Conservation (phyloP, 30 jellyfish, hydroid and myxozoan genomes). For the Rhopilema esculentum region DNA sequence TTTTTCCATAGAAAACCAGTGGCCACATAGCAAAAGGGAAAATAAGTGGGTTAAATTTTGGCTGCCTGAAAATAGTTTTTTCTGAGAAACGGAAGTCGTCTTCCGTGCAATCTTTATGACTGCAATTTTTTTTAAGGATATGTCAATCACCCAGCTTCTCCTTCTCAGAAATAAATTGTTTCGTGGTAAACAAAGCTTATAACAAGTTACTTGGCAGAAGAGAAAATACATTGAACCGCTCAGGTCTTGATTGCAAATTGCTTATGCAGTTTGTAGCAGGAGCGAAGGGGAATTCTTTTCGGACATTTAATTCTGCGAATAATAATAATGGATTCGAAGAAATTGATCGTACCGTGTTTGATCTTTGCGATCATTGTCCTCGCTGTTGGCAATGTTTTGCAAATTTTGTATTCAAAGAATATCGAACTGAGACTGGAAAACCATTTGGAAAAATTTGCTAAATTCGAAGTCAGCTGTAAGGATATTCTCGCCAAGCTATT, state of each 20-base stretch:
- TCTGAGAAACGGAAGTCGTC: no score
- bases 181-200: not conserved
- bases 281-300: constrained; percentile 56
- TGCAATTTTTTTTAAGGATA: no score
- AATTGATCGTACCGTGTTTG: not conserved
- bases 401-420: not conserved
- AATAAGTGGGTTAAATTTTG: no score
- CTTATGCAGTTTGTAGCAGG: constrained; percentile 49
- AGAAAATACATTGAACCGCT: constrained; percentile 9
- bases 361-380: not conserved
- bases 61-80: no score
- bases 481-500: not conserved
- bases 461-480: not conserved
- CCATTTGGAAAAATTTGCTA: not conserved
- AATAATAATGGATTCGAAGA: constrained; percentile 1
- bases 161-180: not conserved
- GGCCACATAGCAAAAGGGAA: no score
- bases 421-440: not conserved
- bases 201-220: not conserved
- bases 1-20: no score
- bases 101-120: no score
- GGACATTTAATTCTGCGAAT: constrained; percentile 15
- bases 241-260: constrained; percentile 59
- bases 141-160: not conserved
- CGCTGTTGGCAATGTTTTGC: not conserved